These are phyloP conservation scores for Propsilocerus akamusi DNA, from an alignment of 1,140 invertebrate species.

Conservation along the genomic window DNA sequence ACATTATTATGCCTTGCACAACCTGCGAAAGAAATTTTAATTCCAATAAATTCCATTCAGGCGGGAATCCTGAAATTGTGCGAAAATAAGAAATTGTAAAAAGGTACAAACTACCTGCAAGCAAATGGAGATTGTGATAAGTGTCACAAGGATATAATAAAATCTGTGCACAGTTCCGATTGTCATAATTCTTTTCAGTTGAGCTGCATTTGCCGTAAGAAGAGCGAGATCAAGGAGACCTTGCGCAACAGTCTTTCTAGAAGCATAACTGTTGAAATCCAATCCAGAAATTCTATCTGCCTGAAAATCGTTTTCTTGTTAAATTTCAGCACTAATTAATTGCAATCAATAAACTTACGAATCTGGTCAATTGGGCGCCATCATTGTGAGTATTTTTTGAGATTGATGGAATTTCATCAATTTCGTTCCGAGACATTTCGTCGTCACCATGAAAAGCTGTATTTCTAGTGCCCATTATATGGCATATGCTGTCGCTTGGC, in stretches of 20 bases:
- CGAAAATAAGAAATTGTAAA: background rate
- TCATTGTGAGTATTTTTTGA: too few relatives aligned
- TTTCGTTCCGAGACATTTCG: too few relatives aligned
- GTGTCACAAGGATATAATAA: background rate
- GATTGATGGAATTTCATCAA: too few relatives aligned
- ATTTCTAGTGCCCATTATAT: too few relatives aligned
- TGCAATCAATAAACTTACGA: background rate
- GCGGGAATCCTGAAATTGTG: background rate
- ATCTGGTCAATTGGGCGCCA: too few relatives aligned
- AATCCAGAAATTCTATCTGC: constrained; percentile 11
- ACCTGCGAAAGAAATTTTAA: background rate
- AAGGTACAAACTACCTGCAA: background rate
- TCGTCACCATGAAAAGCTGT: too few relatives aligned
- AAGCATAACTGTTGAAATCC: constrained; percentile 39
- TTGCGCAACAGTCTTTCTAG: constrained; percentile 44
- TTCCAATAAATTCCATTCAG: background rate
- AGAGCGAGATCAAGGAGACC: constrained; percentile 27
- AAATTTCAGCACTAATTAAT: background rate
- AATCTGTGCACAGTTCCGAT: background rate
- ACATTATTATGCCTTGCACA: background rate
- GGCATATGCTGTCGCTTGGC: too few relatives aligned
- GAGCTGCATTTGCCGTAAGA: background rate
- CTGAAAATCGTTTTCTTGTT: background rate
- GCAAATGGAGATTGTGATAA: background rate
- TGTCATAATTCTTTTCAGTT: background rate